Evolutionary conservation across 1,140 invertebrate genomes (phyloP), one percentile per base, ranked within the genome.

Genomic region (Argopecten irradians): DNA sequence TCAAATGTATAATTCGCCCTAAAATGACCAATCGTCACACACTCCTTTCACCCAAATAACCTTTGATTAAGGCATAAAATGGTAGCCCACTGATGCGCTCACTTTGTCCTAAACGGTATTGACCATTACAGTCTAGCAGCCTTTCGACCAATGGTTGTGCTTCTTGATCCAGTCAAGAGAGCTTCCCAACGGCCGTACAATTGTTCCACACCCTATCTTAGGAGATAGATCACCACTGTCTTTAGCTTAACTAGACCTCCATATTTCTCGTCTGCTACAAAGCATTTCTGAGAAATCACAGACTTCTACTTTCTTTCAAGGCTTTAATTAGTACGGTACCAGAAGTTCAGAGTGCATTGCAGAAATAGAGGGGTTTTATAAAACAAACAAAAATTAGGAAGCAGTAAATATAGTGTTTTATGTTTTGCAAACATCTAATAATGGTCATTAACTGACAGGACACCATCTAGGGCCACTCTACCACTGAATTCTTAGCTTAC

Each of bases 41-140:
- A 71, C 55, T 71, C 55, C 11, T 71, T n/a, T 71, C 55, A 71
- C 55, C 55, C 55, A 71, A 71, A 71, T 28, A 71, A 71, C 55
- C 55, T 28, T 71, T 71, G 55, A 71, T 71, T 71, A 71, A 71
- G 55, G 55, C 55, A 71, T 71, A 71, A 71, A 71, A 71, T n/a
- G 22, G 55, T 71, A 71, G 28, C 22, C 55, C 55, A 71, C 55
- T 71, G 55, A 71, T 71, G 55, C 11, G 55, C 22, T 71, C 55
- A 71, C 55, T 71, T 71, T 71, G 55, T 71, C 2, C 55, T 28
- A 71, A 71, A 71, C 55, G 28, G n/a, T 28, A 71, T 71, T 71
- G 55, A 71, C 55, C 55, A n/a, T 71, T 71, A 71, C 28, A n/a
- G 55, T 71, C 55, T 71, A 5, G 22, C 55, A 71, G 55, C 55